A percentile compares a stretch with the other conserved stretches of the same genome.
These are phyloP conservation scores for Mus spicilegus DNA, from an alignment of 2,113 vertebrate genomes.

Conservation along the genomic window DNA sequence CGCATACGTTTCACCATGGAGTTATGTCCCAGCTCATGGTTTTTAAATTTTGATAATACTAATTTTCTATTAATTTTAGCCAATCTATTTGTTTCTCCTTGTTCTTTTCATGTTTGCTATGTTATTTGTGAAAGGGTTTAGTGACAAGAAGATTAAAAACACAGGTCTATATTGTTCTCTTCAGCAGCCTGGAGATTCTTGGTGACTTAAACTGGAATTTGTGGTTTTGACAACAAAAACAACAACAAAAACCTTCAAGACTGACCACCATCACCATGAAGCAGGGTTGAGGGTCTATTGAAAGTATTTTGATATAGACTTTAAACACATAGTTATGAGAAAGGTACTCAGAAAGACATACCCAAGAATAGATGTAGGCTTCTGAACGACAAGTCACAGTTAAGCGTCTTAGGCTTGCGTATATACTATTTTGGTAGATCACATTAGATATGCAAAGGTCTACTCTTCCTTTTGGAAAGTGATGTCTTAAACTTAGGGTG, in stretches of 20 bases:
- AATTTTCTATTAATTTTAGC: not conserved
- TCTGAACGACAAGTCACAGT: not conserved
- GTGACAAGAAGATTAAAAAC: not conserved
- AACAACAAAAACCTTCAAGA: not conserved
- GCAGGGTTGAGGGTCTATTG: not conserved
- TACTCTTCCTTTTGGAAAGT: not conserved
- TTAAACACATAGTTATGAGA: not conserved
- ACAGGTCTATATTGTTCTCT: not conserved
- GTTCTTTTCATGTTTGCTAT: not conserved
- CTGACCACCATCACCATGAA: not conserved
- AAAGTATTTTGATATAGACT: not conserved
- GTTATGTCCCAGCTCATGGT: not conserved
- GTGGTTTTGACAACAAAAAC: not conserved
- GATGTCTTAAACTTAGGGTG: not conserved
- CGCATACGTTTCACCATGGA: not conserved
- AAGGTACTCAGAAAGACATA: not conserved
- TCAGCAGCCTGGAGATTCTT: not conserved
- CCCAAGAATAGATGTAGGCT: too few relatives aligned
- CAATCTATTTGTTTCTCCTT: not conserved
- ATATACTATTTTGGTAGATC: not conserved
- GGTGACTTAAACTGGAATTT: not conserved
- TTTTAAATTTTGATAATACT: not conserved
- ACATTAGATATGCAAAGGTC: not conserved
- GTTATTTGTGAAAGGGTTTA: slow-evolving; percentile 2
- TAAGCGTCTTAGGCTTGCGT: not conserved